Evolutionary conservation across 2,113 vertebrate species (phyloP).

Genomic region (Notothenia rossii): DNA sequence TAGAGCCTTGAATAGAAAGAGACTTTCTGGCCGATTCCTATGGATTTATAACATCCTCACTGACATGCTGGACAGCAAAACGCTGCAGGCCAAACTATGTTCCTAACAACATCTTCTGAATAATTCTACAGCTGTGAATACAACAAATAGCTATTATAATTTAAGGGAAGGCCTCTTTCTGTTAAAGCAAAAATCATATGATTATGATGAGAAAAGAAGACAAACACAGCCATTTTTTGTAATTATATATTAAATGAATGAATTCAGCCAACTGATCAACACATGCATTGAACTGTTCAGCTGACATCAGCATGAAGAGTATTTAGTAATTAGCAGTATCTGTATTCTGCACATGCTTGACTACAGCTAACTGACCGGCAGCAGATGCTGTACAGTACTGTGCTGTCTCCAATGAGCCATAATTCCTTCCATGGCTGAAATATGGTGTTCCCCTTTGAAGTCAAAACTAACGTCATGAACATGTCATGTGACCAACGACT

Average conservation of each 20-base stretch:
- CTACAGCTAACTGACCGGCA: background rate
- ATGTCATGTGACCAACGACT: background rate
- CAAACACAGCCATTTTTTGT: background rate
- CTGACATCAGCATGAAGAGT: background rate
- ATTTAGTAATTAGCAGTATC: background rate
- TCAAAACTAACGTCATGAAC: background rate
- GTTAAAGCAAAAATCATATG: background rate
- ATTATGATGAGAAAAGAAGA: background rate
- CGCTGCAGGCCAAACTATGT: background rate
- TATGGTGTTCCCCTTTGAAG: background rate
- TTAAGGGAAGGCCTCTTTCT: background rate
- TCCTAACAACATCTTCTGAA: background rate
- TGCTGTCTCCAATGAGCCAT: background rate
- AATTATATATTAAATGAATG: background rate
- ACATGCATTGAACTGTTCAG: background rate
- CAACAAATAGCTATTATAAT: background rate
- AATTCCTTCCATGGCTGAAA: background rate
- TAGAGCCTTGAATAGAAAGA: background rate
- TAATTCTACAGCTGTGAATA: background rate
- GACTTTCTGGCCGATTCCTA: too few relatives aligned
- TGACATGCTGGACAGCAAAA: background rate
- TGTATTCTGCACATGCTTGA: background rate
- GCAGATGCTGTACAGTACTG: background rate
- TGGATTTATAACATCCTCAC: background rate
- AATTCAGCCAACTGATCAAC: background rate